Percentiles rank a stretch among this genome's conserved stretches.
phyloP scores from a whole-genome alignment of 2,888 invertebrate species.

The Drosophila barbarae region DNA sequence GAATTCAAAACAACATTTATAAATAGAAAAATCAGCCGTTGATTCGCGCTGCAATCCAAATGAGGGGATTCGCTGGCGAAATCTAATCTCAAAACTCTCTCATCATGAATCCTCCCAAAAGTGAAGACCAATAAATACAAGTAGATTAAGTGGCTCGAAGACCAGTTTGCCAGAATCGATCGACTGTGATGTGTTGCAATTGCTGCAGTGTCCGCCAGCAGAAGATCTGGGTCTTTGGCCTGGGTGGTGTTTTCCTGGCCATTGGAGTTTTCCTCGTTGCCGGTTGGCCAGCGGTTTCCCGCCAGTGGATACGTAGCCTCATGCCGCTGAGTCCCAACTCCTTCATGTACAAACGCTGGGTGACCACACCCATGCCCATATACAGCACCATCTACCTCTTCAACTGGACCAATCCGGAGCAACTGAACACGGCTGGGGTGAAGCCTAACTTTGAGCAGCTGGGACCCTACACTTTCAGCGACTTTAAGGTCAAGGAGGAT shows the following conservation, averaged over 20 bases:
- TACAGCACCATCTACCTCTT: conserved; percentile 87
- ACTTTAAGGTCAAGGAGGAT: conserved; percentile 77
- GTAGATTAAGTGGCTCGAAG: not conserved
- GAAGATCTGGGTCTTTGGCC: conserved; percentile 72
- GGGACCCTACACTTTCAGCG: conserved; percentile 83
- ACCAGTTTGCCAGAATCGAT: conserved; percentile 18
- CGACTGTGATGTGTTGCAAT: conserved; percentile 69
- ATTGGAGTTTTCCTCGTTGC: conserved; percentile 67
- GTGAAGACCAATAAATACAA: conserved; percentile 13
- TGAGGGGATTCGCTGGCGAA: not conserved
- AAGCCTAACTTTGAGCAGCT: conserved; percentile 83
- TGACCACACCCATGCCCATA: conserved; percentile 88
- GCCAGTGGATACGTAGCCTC: conserved; percentile 43
- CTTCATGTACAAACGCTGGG: conserved; percentile 86
- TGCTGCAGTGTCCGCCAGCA: conserved; percentile 74
- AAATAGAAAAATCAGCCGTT: conserved; percentile 6
- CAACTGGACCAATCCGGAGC: conserved; percentile 88
- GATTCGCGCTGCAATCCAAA: not conserved
- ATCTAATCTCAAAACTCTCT: conserved; percentile 12
- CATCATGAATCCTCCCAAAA: conserved; percentile 3
- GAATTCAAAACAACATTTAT: conserved; percentile 6
- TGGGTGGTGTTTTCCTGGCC: conserved; percentile 54
- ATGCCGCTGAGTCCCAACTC: conserved; percentile 83
- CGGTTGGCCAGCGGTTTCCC: conserved; percentile 71
- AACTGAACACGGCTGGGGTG: conserved; percentile 80